These are phyloP conservation scores for Propsilocerus akamusi DNA, from an alignment of 1,140 invertebrate species.

Conservation along the genomic window DNA sequence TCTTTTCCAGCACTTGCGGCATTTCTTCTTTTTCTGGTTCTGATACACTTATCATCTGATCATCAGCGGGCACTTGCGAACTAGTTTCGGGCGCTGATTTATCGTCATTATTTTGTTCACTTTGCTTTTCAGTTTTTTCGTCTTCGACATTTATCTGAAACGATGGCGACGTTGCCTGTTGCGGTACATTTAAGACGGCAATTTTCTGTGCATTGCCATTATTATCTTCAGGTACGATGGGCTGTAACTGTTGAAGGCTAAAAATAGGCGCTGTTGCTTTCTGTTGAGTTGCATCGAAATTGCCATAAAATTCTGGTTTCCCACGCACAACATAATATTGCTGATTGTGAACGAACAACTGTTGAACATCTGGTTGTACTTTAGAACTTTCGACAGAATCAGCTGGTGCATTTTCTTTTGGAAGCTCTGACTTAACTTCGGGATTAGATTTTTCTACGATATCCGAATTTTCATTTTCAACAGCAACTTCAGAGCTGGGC, in stretches of 20 bases:
- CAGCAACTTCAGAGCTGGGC: too few species aligned
- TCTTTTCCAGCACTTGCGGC: slow-evolving; percentile 8
- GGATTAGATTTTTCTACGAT: not conserved
- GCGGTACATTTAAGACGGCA: too few species aligned
- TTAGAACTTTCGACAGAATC: not conserved
- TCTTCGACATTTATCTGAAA: not conserved
- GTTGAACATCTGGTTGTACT: not conserved
- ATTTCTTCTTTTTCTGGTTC: slow-evolving; percentile 11
- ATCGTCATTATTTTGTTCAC: too few species aligned
- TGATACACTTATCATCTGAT: not conserved
- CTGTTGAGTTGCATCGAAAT: not conserved
- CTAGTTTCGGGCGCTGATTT: too few species aligned
- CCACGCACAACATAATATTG: not conserved
- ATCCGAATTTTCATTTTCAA: not conserved
- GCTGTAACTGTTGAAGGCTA: not conserved
- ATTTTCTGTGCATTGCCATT: not conserved
- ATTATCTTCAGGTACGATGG: not conserved
- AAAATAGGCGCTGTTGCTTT: slow-evolving; percentile 1
- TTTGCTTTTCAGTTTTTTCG: not conserved
- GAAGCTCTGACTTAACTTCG: not conserved
- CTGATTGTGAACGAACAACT: not conserved
- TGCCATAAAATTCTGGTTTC: not conserved
- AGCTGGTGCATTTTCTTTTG: not conserved
- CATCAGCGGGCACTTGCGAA: too few species aligned
- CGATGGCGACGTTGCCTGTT: too few species aligned